Percentiles rank a stretch among this genome's conserved stretches.
phyloP scores from a whole-genome alignment of 2,888 invertebrate genomes.

The Cheilosia pagana region DNA sequence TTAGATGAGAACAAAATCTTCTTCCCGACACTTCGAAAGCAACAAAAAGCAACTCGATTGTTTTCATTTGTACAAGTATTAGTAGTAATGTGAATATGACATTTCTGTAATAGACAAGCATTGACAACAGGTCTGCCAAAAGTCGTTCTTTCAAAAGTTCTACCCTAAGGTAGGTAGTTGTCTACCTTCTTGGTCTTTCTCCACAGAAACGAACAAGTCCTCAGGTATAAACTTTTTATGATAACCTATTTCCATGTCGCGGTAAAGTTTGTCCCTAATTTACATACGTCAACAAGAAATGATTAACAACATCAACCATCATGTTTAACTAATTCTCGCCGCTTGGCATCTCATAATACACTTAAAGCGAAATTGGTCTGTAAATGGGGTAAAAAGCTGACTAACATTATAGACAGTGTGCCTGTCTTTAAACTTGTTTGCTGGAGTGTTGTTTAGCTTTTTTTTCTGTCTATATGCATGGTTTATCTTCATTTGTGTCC shows the following conservation, averaged over 20 bases:
- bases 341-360: conserved; percentile 6
- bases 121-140: too few relatives aligned
- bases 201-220: too few relatives aligned
- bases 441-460: conserved; percentile 28
- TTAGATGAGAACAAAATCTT: too few relatives aligned
- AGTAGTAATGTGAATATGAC: too few relatives aligned
- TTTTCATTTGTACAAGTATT: too few relatives aligned
- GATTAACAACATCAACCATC: conserved; percentile 21
- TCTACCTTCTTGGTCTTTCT: too few relatives aligned
- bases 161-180: too few relatives aligned
- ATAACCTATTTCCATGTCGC: background rate
- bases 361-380: background rate
- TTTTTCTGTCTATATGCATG: background rate
- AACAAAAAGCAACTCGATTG: too few relatives aligned
- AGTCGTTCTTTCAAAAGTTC: too few relatives aligned
- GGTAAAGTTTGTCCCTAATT: conserved; percentile 1
- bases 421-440: conserved; percentile 31
- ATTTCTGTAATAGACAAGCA: too few relatives aligned
- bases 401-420: background rate
- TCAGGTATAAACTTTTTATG: too few relatives aligned
- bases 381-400: conserved; percentile 18
- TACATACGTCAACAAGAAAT: conserved; percentile 23
- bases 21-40: too few relatives aligned
- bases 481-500: conserved; percentile 32
- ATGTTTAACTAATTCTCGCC: conserved; percentile 18